Base-by-base conservation (phyloP, 2,113 vertebrate species). In the Odocoileus hemionus region DNA sequence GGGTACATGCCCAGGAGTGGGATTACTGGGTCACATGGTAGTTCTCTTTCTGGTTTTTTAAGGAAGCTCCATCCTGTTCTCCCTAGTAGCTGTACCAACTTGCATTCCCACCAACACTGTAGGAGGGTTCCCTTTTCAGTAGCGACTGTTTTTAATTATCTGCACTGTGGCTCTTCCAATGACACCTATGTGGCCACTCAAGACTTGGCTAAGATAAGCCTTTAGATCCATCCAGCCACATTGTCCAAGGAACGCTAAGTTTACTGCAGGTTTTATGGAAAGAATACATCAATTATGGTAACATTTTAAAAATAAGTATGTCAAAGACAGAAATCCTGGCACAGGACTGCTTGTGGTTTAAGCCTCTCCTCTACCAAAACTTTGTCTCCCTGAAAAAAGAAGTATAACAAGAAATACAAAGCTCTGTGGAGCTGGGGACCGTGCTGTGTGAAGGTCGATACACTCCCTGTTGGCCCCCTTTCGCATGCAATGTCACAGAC, bases 381-480 rank as follows among this genome's bases (percentile, higher is more conserved):
- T 33, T 95, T 14, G 58, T 43, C 74, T 87, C 87, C 3, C 58
- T 78, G 55, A 45, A 45, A 67, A 54, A 57, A 50, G 7, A 64
- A 60, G 76, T n/a, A 19, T 11, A 61, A 43, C 21, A n/a, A 45
- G 54, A 94, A 39, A 61, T 5, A 54, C 14, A 26, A 54, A 16
- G 36, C 60, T 64, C 19, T 52, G 84, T 21, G 58, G 36, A 80
- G 16, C 17, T 11, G 6, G 36, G 45, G 79, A 19, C 2, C 1
- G 1, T 28, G 61, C 7, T 16, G 0, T 1, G 26, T 7, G n/a
- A n/a, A 13, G 5, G n/a, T 5, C 2, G 19, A n/a, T 11, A 33
- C 11, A 3, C 3, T 1, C 78, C 26, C 5, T 4, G 1, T 1
- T 0, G 6, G 6, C 15, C 36, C 30, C 23, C 28, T 5, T n/a